phyloP scores from a whole-genome alignment of 2,113 vertebrate genomes.

The Athene cunicularia region DNA sequence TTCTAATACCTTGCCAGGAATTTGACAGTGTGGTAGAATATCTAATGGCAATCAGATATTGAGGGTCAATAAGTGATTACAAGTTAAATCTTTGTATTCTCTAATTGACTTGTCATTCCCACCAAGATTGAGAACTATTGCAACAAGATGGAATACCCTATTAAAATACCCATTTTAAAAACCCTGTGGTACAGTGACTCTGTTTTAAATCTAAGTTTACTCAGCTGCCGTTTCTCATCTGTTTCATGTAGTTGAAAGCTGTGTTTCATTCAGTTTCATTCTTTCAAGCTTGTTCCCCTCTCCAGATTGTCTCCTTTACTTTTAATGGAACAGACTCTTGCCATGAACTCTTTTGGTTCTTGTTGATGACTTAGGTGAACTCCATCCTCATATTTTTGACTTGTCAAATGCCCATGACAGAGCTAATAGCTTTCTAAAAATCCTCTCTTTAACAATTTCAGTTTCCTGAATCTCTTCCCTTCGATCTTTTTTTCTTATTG shows the following conservation, averaged over 20 bases:
- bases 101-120: not conserved
- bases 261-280: not conserved
- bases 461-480: not conserved
- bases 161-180: not conserved
- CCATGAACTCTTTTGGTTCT: not conserved
- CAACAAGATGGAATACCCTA: not conserved
- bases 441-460: not conserved
- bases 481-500: not conserved
- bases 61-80: not conserved
- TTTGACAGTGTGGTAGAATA: not conserved
- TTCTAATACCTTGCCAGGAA: not conserved
- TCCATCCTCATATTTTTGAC: not conserved
- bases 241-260: not conserved
- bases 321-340: not conserved
- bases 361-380: not conserved
- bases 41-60: not conserved
- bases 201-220: not conserved
- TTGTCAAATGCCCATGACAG: not conserved
- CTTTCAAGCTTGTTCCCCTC: not conserved
- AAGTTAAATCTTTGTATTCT: not conserved
- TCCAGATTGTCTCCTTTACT: not conserved
- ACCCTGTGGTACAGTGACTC: not conserved
- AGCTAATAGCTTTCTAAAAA: not conserved
- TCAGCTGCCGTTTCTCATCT: not conserved
- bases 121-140: not conserved